Evolutionary conservation across 2,797 vertebrate species (phyloP), one percentile per base, ranked within the genome.

Genomic region (Neostethus bicornis): DNA sequence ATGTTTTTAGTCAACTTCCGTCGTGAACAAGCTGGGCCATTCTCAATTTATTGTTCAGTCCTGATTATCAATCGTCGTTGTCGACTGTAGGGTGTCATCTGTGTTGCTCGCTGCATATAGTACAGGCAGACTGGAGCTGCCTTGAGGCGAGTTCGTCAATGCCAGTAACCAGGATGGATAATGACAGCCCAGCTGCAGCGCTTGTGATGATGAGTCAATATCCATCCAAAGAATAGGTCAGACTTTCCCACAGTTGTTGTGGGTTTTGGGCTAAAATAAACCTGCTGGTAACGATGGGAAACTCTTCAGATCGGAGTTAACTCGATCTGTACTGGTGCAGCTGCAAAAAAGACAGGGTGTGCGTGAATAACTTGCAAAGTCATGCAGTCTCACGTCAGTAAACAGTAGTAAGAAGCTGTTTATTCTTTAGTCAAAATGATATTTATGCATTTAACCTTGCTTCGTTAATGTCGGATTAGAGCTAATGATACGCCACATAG

Each of bases 121-220:
- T 67, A 61, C 44, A 41, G 42, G 50, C 35, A 65, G 66, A 35
- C 17, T 43, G 31, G 46, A 44, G 7, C n/a, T 34, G 61, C 77
- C 83, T 29, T 0, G 4, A 74, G 83, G 70, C 44, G 1, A 51
- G 44, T 38, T 29, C 63, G 71, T 83, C 75, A 68, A 25, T 58
- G 51, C 39, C 26, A 53, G 43, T 54, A 37, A 37, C 35, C 39
- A 12, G 28, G 57, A 76, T 71, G 61, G 68, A 52, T 53, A 45
- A 51, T 54, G 69, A 83, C 73, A 52, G 56, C 46, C 10, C 41
- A 60, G 70, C 57, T 50, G 52, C 60, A 45, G 62, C 55, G 12
- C 50, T 52, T 62, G 48, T 53, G 38, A 16, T 24, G 19, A 66
- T 75, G 70, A 81, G 68, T 85, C 84, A 51, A 63, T 83, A 59